phyloP scores from a whole-genome alignment of 1,140 invertebrate genomes.

The Zophobas atratus region DNA sequence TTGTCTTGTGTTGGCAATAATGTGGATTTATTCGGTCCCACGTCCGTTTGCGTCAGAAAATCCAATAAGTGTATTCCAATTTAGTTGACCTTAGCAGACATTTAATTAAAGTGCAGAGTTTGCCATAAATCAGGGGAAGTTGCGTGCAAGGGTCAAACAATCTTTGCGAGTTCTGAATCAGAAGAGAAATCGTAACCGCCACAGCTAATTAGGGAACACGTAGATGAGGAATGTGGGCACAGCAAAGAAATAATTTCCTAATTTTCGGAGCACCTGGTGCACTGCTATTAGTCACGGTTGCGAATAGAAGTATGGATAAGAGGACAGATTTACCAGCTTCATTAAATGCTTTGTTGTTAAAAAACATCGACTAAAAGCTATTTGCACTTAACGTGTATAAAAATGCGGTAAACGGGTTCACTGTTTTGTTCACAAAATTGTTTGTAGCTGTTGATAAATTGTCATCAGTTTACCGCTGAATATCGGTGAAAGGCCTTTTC shows the following conservation, averaged over 20 bases:
- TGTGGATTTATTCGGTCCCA: slow-evolving; percentile 25
- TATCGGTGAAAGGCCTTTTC: too few relatives aligned
- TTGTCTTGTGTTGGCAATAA: slow-evolving; percentile 24
- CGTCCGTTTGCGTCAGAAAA: slow-evolving; percentile 41
- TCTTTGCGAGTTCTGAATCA: slow-evolving; percentile 32
- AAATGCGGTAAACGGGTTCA: too few relatives aligned
- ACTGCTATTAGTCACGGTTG: not conserved
- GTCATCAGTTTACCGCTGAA: too few relatives aligned
- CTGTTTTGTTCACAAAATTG: too few relatives aligned
- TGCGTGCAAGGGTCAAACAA: slow-evolving; percentile 26
- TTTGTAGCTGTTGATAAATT: too few relatives aligned
- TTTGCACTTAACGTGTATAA: too few relatives aligned
- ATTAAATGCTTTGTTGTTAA: too few relatives aligned
- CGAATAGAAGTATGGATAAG: too few relatives aligned
- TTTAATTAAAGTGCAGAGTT: slow-evolving; percentile 42
- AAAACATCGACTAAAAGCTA: too few relatives aligned
- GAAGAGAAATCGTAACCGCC: slow-evolving; percentile 23
- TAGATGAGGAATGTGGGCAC: not conserved
- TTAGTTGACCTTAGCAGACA: slow-evolving; percentile 42
- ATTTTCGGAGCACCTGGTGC: slow-evolving; percentile 8
- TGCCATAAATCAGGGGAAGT: slow-evolving; percentile 41
- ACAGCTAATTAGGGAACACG: slow-evolving; percentile 21
- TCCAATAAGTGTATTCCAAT: slow-evolving; percentile 43
- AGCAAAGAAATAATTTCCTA: slow-evolving; percentile 18
- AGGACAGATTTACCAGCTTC: too few relatives aligned